Percentiles rank a stretch among this genome's conserved stretches.
phyloP scores from a whole-genome alignment of 2,797 vertebrate genomes.

The Danio jaintianensis region DNA sequence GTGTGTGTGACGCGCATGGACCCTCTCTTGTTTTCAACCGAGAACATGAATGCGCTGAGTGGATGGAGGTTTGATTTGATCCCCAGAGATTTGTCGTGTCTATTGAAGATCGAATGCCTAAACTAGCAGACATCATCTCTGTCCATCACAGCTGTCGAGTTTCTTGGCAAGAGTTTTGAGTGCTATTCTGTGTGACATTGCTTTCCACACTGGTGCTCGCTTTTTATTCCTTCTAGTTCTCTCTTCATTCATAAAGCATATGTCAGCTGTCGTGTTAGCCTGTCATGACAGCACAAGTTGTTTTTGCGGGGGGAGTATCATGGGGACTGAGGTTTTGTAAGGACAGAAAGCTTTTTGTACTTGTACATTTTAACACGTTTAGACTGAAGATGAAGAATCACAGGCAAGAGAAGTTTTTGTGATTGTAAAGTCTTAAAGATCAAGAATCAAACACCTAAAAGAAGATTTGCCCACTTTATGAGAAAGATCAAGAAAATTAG shows the following conservation, averaged over 20 bases:
- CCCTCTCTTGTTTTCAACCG: not conserved
- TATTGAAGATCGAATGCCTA: constrained; percentile 25
- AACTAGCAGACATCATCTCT: constrained; percentile 32
- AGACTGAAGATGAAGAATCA: not conserved
- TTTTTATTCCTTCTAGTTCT: constrained; percentile 37
- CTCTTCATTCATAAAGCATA: constrained; percentile 51
- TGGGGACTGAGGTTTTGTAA: constrained; percentile 21
- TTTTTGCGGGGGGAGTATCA: constrained; percentile 31
- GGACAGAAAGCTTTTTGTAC: constrained; percentile 38
- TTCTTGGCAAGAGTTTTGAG: constrained; percentile 46
- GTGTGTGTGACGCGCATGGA: not conserved
- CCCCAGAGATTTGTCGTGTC: constrained; percentile 29
- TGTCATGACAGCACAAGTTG: constrained; percentile 32
- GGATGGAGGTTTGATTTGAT: constrained; percentile 41
- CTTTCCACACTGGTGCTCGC: constrained; percentile 30
- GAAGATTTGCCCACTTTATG: not conserved
- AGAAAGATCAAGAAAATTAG: not conserved
- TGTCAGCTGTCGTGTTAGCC: constrained; percentile 49
- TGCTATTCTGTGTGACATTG: constrained; percentile 54
- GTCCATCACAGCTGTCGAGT: constrained; percentile 37
- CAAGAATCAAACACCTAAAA: not conserved
- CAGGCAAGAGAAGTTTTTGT: not conserved
- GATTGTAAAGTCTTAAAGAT: not conserved
- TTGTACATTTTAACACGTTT: constrained; percentile 23
- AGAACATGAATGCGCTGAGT: constrained; percentile 17